Percentiles rank a stretch among this genome's conserved stretches.
phyloP scores from a whole-genome alignment of 2,113 vertebrate species.

The Ia io region DNA sequence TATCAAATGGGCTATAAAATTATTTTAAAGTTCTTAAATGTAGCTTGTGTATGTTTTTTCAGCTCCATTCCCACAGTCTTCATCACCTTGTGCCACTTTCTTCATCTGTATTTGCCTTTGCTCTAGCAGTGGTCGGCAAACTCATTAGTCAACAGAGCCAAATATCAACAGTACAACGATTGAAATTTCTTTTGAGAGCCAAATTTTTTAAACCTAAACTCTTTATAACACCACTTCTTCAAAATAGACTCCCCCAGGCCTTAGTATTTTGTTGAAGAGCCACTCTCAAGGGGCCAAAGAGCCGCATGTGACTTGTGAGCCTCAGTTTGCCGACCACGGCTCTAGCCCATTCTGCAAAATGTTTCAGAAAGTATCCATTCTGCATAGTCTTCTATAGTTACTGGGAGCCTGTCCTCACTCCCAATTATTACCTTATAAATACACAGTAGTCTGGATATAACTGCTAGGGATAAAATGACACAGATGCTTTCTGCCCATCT shows the following conservation, averaged over 20 bases:
- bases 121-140: neutral
- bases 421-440: slow-evolving; percentile 29
- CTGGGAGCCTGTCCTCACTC: neutral
- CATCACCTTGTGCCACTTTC: neutral
- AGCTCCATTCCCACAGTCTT: neutral
- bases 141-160: no score
- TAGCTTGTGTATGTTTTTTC: neutral
- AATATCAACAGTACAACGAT: no score
- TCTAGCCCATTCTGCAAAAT: slow-evolving; percentile 7
- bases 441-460: neutral
- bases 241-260: no score
- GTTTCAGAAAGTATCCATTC: slow-evolving; percentile 13
- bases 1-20: slow-evolving; percentile 9
- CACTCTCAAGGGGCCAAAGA: no score
- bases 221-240: no score
- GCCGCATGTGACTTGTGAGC: no score
- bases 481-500: neutral
- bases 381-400: neutral
- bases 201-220: no score
- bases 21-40: neutral
- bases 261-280: no score
- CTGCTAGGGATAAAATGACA: neutral
- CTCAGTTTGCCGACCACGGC: neutral
- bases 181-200: no score
- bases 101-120: neutral